Base-by-base conservation (phyloP, 2,113 vertebrate genomes). In the Cryptomyrus ogoouensis region DNA sequence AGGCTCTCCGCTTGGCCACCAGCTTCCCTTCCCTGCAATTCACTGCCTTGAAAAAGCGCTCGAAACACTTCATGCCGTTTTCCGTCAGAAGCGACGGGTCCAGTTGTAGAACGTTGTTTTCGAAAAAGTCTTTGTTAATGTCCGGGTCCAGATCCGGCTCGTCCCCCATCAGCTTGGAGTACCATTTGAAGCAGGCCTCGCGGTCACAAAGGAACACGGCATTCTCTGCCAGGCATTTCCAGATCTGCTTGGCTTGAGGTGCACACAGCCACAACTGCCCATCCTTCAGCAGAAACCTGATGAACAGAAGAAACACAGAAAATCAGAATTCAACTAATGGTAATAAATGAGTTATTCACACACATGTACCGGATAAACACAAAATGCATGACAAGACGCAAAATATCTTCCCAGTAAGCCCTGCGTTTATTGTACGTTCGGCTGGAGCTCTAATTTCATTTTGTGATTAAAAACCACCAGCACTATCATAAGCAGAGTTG, bases 21-120 rank as follows among this genome's bases (percentile, higher is more conserved):
- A 99, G 95, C 92, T 99, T 99, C 93, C 98, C 98, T 95, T 99
- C 98, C 93, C 98, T 97, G 96, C 98, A 99, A 94, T 99, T 99
- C 93, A 99, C 98, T 90, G 98, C 98, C 96, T 99, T 99, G 95
- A 99, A 99, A 95, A 99, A 99, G 94, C 98, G 97, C 94, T 99
- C 98, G 95, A 99, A 99, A 96, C 98, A 99, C 96, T 99, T 99
- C 98, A 99, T 99, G 93, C 98, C 98, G 92, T 99, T 99, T 95
- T 99, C 98, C 74, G 98, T 99, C 94, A 99, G 96, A 53, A 99
- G 96, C 91, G 98, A 99, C 44, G 98, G 98, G 95, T 99, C 98
- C 93, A 99, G 96, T 95, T 99, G 98, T 93, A 99, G 96, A 84
- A 99, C 98, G 88, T 99, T 99, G 94, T 98, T 99, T 97, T 99